A percentile compares a stretch with the other conserved stretches of the same genome.
Conservation (phyloP, 2,888 invertebrate genomes). For the Eristalis pertinax region DNA sequence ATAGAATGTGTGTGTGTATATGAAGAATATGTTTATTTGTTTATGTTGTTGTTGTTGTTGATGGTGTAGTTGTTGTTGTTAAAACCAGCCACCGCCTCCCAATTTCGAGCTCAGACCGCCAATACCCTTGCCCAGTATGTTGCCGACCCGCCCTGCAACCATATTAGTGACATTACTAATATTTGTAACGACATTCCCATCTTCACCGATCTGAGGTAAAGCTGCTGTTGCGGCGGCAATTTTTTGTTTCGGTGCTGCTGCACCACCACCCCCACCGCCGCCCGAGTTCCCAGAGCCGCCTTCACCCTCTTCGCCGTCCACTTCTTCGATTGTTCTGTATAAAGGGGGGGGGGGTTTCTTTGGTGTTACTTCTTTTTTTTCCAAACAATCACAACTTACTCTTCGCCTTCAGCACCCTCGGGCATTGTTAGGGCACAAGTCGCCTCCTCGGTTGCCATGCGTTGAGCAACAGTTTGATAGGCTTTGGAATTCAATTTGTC, state of each 20-base stretch:
- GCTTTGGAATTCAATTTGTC: constrained; percentile 97
- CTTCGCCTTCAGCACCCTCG: constrained; percentile 87
- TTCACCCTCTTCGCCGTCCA: constrained; percentile 76
- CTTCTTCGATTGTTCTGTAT: constrained; percentile 75
- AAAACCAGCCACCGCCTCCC: constrained; percentile 94
- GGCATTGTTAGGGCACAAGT: constrained; percentile 94
- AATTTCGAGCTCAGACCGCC: constrained; percentile 94
- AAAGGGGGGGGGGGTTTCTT: no score
- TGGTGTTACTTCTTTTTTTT: background rate
- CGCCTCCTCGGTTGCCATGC: constrained; percentile 98
- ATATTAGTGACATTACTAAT: constrained; percentile 91
- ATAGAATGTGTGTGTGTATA: constrained; percentile 12
- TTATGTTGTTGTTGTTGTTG: constrained; percentile 76
- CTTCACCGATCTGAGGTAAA: constrained; percentile 83
- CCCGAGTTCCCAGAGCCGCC: constrained; percentile 75
- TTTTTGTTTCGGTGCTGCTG: constrained; percentile 78
- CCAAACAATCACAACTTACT: constrained; percentile 77
- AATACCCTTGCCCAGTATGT: constrained; percentile 94
- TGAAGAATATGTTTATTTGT: constrained; percentile 5
- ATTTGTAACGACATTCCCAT: constrained; percentile 87
- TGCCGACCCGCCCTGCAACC: constrained; percentile 93
- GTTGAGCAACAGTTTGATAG: constrained; percentile 94
- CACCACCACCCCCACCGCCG: constrained; percentile 78
- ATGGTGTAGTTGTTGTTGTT: constrained; percentile 77
- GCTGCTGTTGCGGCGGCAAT: constrained; percentile 79